phyloP scores from a whole-genome alignment of 1,140 invertebrate genomes.

The Drosophila asahinai region DNA sequence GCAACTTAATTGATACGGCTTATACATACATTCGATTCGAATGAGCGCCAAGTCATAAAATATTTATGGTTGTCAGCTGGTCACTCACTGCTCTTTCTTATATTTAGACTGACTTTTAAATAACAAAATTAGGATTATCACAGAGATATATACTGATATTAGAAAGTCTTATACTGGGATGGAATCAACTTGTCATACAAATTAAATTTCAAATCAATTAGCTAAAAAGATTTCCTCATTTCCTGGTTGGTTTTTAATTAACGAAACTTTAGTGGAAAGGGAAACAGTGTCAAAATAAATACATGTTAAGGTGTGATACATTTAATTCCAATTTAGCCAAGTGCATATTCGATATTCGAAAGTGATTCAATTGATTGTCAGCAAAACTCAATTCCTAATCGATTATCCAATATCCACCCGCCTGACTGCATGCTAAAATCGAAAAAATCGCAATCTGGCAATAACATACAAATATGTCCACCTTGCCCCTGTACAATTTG shows the following conservation, averaged over 20 bases:
- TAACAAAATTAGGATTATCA: background rate
- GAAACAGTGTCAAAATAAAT: background rate
- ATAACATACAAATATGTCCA: conserved; percentile 26
- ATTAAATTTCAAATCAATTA: conserved; percentile 6
- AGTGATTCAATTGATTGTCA: conserved; percentile 8
- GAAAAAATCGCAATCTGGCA: conserved; percentile 10
- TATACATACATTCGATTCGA: background rate
- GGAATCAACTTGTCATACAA: background rate
- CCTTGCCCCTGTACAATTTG: conserved; percentile 38
- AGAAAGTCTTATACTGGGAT: conserved; percentile 20
- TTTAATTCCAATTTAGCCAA: background rate
- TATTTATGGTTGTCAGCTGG: conserved; percentile 11
- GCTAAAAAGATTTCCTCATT: background rate
- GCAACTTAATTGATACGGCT: conserved; percentile 6
- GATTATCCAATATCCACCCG: conserved; percentile 13
- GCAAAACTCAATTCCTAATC: conserved; percentile 6
- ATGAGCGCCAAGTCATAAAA: conserved; percentile 19
- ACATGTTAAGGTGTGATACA: background rate
- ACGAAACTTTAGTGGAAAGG: background rate
- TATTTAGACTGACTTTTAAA: background rate
- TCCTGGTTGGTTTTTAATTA: background rate
- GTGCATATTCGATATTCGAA: conserved; percentile 4
- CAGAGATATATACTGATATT: background rate
- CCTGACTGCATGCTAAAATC: conserved; percentile 13
- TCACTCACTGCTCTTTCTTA: background rate